Percentiles rank a stretch among this genome's conserved stretches.
phyloP scores from a whole-genome alignment of 1,140 invertebrate genomes.

The Phenacoccus solenopsis region DNA sequence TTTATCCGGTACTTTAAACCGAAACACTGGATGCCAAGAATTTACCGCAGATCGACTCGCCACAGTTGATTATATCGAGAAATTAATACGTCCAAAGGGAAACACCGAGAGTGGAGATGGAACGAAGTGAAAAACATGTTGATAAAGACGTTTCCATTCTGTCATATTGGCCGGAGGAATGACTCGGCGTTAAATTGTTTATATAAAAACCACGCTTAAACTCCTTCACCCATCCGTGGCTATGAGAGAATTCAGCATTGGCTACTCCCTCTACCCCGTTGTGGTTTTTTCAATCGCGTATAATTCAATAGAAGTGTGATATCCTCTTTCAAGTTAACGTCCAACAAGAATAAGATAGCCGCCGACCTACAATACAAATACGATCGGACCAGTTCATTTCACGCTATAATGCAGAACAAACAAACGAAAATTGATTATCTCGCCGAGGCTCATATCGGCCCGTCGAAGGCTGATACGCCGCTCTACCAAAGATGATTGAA shows the following conservation, averaged over 20 bases:
- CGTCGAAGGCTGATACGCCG: not conserved
- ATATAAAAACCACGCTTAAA: constrained; percentile 9
- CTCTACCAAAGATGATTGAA: too few species aligned
- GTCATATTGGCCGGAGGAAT: constrained; percentile 10
- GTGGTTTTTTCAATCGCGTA: not conserved
- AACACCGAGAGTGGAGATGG: not conserved
- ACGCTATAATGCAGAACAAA: constrained; percentile 13
- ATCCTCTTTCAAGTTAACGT: constrained; percentile 12
- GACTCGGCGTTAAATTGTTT: constrained; percentile 16
- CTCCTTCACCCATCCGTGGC: constrained; percentile 15
- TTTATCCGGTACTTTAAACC: not conserved
- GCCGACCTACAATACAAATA: constrained; percentile 16
- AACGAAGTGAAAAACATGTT: not conserved
- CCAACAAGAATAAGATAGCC: constrained; percentile 11
- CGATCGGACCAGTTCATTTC: constrained; percentile 13
- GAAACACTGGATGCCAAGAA: not conserved
- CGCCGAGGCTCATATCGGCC: not conserved
- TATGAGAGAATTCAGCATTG: constrained; percentile 14
- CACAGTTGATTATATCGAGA: not conserved
- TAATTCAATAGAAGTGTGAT: constrained; percentile 17
- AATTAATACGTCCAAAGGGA: not conserved
- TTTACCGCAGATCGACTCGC: not conserved
- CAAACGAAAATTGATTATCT: constrained; percentile 17
- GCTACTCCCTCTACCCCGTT: not conserved
- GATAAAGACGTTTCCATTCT: constrained; percentile 13